phyloP scores from a whole-genome alignment of 1,140 invertebrate species.

The Pogonomyrmex californicus region DNA sequence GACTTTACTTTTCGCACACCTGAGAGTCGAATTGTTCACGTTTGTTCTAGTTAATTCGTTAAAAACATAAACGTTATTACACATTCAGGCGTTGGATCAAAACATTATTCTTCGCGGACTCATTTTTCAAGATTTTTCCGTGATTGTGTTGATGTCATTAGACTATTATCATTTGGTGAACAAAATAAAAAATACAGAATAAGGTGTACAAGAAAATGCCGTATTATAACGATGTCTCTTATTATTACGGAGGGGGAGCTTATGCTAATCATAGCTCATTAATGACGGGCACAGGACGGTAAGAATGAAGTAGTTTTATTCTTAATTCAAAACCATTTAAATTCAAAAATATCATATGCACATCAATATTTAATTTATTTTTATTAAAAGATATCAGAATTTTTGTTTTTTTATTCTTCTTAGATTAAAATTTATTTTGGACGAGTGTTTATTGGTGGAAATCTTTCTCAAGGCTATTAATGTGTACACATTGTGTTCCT shows the following conservation, averaged over 20 bases:
- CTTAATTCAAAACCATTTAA: too few species aligned
- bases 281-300: constrained; percentile 85
- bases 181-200: constrained; percentile 2
- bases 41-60: constrained; percentile 40
- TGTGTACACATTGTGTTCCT: background rate
- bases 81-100: constrained; percentile 45
- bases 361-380: background rate
- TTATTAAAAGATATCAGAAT: background rate
- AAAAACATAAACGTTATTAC: constrained; percentile 8
- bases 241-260: constrained; percentile 82
- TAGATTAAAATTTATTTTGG: background rate
- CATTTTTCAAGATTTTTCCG: background rate
- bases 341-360: background rate
- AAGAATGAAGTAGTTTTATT: constrained; percentile 71
- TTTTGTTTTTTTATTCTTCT: background rate
- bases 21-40: constrained; percentile 65
- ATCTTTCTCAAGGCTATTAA: constrained; percentile 41
- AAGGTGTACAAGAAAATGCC: constrained; percentile 77
- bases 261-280: constrained; percentile 85
- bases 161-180: background rate
- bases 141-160: background rate
- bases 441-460: constrained; percentile 7
- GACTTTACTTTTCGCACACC: constrained; percentile 80
- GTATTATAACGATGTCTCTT: constrained; percentile 81
- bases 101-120: background rate